Base-by-base conservation (phyloP, 2,888 invertebrate species). In the Phania funesta region DNA sequence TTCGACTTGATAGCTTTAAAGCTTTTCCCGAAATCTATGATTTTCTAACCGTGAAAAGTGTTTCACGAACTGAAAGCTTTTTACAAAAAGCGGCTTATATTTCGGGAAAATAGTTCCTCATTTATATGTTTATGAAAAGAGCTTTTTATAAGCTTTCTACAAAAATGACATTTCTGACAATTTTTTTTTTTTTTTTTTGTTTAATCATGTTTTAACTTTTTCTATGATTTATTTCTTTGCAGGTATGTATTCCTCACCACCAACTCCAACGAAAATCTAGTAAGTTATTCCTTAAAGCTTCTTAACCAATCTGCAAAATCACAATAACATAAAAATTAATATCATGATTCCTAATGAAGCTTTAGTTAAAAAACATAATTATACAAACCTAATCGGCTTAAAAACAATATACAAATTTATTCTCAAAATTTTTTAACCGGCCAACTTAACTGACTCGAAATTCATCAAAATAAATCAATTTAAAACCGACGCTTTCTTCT, bases 301-400 rank as follows among this genome's bases (percentile, higher is more conserved):
- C 11, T 1, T n/a, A 3, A 11, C 11, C n/a, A 35, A 35, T 35
- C 9, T 35, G 13, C n/a, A n/a, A n/a, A n/a, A n/a, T n/a, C n/a
- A n/a, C 9, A 32, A 32, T 32, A 32, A 2, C 3, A 7, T 32
- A 32, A 5, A 32, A 32, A 6, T 32, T 6, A 32, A 32, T 32
- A 9, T 32, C 35, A 38, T 13, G n/a, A 13, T 11, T 38, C 13
- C 11, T 38, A 13, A 11, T 13, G 11, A 38, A 13, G n/a, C n/a
- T n/a, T n/a, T n/a, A 38, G 16, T 16, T 16, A 48, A 75, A 84
- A 83, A 80, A 80, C 77, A 71, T 80, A 77, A 78, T 83, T 83
- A 83, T 76, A 78, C 73, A 35, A 9, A 54, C 18, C 44, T 80
- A 78, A 84, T 80, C 80, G 83, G 84, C 78, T 84, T 84, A 76